Percentiles rank a stretch among this genome's conserved stretches.
These are phyloP conservation scores for Cyanocitta stelleri DNA, from an alignment of 2,113 vertebrate species.

Conservation along the genomic window DNA sequence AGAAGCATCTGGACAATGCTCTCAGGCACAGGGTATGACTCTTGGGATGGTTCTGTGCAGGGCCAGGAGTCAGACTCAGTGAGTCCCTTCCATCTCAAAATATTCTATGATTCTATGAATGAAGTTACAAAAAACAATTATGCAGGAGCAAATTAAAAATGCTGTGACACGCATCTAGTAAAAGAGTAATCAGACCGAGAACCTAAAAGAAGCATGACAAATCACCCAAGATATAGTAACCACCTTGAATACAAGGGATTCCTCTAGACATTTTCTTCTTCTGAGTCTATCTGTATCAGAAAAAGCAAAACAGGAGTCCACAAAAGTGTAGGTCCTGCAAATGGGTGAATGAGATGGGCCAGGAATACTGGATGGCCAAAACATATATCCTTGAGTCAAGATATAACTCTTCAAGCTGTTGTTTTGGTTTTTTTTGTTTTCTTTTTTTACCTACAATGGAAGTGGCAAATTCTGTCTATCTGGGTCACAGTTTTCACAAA, in stretches of 20 bases:
- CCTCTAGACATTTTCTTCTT: background rate
- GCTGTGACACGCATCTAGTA: background rate
- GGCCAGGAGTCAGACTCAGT: too few relatives aligned
- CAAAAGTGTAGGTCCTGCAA: background rate
- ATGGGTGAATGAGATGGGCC: background rate
- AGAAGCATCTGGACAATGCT: accelerated
- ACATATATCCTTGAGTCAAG: background rate
- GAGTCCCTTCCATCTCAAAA: too few relatives aligned
- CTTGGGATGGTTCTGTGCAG: too few relatives aligned
- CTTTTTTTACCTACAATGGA: background rate
- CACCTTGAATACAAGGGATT: background rate
- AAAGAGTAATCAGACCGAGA: background rate
- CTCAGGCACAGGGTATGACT: background rate
- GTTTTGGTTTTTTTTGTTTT: background rate
- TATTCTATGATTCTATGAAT: background rate
- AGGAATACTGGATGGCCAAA: background rate
- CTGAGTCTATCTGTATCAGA: background rate
- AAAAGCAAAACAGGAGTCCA: background rate
- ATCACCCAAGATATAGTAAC: background rate
- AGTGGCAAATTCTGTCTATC: background rate
- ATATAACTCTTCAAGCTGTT: background rate
- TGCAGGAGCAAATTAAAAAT: background rate
- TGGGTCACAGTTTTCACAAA: background rate
- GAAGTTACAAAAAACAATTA: background rate
- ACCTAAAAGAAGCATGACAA: background rate